These are phyloP conservation scores for Pterocles orientalis DNA, from an alignment of 2,113 vertebrate species.

Conservation along the genomic window DNA sequence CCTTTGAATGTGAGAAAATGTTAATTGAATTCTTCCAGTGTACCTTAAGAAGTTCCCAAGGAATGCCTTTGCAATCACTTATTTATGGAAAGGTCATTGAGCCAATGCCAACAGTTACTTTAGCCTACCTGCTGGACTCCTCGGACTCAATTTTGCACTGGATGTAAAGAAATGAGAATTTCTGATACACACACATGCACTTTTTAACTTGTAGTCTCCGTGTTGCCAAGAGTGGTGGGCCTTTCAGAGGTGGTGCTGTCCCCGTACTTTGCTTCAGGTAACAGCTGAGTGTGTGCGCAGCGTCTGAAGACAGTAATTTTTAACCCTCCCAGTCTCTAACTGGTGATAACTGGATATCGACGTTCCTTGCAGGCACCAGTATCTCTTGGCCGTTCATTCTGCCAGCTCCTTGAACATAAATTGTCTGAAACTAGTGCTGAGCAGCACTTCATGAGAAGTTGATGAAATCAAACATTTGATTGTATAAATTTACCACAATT, in stretches of 20 bases:
- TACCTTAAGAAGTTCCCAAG: not conserved
- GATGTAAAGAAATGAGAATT: not conserved
- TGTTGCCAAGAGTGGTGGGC: fast-evolving
- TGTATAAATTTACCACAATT: not conserved
- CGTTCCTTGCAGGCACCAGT: not conserved
- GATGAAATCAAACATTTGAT: not conserved
- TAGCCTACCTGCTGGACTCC: not conserved
- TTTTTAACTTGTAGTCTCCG: not conserved
- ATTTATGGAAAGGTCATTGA: not conserved
- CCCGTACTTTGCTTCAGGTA: not conserved
- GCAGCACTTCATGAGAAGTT: not conserved
- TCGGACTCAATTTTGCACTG: not conserved
- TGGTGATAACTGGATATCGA: not conserved
- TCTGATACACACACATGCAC: fast-evolving
- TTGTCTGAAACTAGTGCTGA: not conserved
- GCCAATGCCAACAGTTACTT: not conserved
- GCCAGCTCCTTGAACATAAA: not conserved
- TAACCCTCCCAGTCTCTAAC: not conserved
- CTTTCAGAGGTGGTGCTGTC: not conserved
- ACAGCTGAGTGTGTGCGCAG: not conserved
- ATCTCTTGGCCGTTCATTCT: not conserved
- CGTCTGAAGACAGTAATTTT: not conserved
- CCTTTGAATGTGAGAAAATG: not conserved
- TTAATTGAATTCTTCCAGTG: not conserved
- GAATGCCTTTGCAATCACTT: not conserved